Evolutionary conservation across 2,888 invertebrate genomes (phyloP), one percentile per base, ranked within the genome.

Genomic region (Boloria euphrosyne): DNA sequence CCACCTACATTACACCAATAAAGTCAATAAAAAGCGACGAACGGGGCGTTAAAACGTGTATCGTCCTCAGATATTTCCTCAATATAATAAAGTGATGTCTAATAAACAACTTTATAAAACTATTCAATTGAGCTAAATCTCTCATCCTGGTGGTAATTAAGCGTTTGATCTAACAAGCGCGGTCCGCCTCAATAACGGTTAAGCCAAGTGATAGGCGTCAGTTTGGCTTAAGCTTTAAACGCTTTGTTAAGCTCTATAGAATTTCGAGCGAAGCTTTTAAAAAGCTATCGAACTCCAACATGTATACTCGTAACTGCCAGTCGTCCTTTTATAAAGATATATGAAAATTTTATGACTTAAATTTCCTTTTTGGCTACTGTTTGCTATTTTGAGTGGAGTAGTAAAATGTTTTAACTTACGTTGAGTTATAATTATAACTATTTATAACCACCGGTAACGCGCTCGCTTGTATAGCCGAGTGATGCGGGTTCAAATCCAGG

Each of bases 141-240:
- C 66, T 62, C 66, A 51, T 52, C 60, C 43, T 47, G 43, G 31
- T 52, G 60, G 57, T 68, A 68, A 68, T 68, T 68, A 65, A 68
- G 65, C 61, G 65, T 65, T 65, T 65, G 46, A 65, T 60, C 65
- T 61, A 68, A 68, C 67, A 68, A 65, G 55, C 64, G 50, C 65
- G 65, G 65, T 65, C 61, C 47, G 61, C 67, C 65, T 61, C 65
- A 65, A 68, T 68, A 68, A 61, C 67, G 67, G 43, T 53, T 68
- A 65, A 68, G 57, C 65, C 67, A 52, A 65, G 57, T 54, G 60
- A 68, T 65, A 47, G 57, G 61, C 64, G 60, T 58, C 51, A 65
- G 81, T 80, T 80, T 74, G 68, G 69, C 73, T 78, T 74, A 79
- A 80, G 79, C 81, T 50, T 55, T 53, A 60, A 53, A 54, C 62